Evolutionary conservation across 2,888 invertebrate species (phyloP), one percentile per base, ranked within the genome.

Genomic region (Heliconius erato): DNA sequence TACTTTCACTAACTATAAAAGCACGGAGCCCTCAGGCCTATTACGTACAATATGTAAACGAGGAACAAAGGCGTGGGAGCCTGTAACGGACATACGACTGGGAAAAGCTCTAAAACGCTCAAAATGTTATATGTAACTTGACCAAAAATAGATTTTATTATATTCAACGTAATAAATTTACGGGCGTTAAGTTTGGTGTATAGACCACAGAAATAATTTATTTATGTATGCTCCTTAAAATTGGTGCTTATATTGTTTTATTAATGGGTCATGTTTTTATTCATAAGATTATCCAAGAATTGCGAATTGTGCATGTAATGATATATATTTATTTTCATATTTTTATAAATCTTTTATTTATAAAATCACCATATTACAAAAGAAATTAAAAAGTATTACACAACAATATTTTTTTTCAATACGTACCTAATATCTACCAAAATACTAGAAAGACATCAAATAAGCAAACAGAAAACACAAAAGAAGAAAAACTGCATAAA

Each of bases 11-110:
- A 28, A 71, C 67, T 72, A n/a, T 65, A 12, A 79, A 67, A 69
- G 67, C 69, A 49, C 68, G 14, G 67, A 79, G 54, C 79, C 83
- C 81, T 82, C 79, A 71, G 78, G 82, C 83, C 80, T 82, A 83
- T 82, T 82, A 83, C 80, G 79, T 83, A 82, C 79, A 82, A 83
- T 82, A 83, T 82, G 79, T 83, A 76, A 84, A 82, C 76, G 82
- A 68, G 49, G 82, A 74, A 83, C 82, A 84, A 83, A 82, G 80
- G 74, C 80, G 74, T 63, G 67, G 77, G 79, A 78, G 79, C 59
- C 79, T 76, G 74, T 72, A 79, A 59, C 72, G 78, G 79, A 82
- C 81, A 67, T 79, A 79, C 74, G 79, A 83, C 83, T 54, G 44
- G 26, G 68, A 23, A 69, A 35, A 35, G 71, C 71, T n/a, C n/a